A percentile compares a stretch with the other conserved stretches of the same genome.
These are phyloP conservation scores for Nemurella pictetii DNA, from an alignment of 2,888 invertebrate genomes.

Conservation along the genomic window DNA sequence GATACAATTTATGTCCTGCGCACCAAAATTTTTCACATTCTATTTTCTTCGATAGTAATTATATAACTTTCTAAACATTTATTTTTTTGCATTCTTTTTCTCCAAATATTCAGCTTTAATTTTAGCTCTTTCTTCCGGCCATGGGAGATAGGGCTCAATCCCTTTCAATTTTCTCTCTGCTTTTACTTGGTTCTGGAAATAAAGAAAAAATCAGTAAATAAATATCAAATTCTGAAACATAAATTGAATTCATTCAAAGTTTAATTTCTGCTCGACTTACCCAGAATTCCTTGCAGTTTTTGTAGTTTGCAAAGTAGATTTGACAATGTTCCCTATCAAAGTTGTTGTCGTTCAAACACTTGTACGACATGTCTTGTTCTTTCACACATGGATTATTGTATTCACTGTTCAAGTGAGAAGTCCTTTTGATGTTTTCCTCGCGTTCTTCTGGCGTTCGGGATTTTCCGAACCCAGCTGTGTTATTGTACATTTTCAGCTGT, in stretches of 20 bases:
- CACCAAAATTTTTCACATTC: background rate
- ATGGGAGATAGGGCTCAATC: conserved; percentile 68
- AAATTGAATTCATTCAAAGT: background rate
- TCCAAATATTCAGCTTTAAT: conserved; percentile 64
- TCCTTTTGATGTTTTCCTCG: conserved; percentile 24
- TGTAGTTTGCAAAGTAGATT: conserved; percentile 74
- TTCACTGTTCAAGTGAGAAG: conserved; percentile 32
- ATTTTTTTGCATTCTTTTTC: conserved; percentile 11
- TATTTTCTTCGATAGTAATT: background rate
- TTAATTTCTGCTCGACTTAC: conserved; percentile 54
- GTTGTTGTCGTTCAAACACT: conserved; percentile 71
- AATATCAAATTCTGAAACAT: background rate
- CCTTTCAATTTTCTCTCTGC: conserved; percentile 64
- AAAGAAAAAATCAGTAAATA: background rate
- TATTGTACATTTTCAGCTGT: background rate
- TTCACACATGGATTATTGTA: conserved; percentile 55
- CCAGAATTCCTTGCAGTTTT: conserved; percentile 81
- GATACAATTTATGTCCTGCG: background rate
- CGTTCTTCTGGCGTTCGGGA: conserved; percentile 26
- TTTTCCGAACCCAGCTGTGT: conserved; percentile 11
- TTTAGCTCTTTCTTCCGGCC: conserved; percentile 66
- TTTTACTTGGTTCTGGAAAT: conserved; percentile 61
- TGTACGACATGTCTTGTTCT: conserved; percentile 71
- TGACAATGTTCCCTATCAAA: conserved; percentile 68
- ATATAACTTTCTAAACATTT: background rate